These are phyloP conservation scores for Leptinotarsa texana DNA, from an alignment of 1,140 invertebrate species.

Conservation along the genomic window DNA sequence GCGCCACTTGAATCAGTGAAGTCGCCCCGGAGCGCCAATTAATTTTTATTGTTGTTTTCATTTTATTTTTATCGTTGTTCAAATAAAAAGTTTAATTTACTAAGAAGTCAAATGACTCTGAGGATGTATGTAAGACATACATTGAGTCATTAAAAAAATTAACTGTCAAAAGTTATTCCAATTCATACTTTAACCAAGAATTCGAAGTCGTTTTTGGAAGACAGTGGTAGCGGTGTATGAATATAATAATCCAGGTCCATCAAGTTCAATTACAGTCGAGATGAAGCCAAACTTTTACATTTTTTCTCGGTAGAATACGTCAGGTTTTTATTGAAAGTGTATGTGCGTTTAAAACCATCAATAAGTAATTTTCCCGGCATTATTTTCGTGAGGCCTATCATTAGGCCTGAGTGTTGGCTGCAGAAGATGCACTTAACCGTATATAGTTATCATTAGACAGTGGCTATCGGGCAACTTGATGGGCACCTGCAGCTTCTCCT, in stretches of 20 bases:
- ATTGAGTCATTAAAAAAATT: too few species aligned
- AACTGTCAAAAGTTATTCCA: too few species aligned
- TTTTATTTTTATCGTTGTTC: too few species aligned
- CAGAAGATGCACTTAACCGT: constrained; percentile 1
- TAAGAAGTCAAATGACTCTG: too few species aligned
- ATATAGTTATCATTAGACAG: constrained; percentile 8
- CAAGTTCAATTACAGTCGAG: background rate
- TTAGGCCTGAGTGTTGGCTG: constrained; percentile 7
- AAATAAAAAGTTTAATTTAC: too few species aligned
- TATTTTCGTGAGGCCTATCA: constrained; percentile 2
- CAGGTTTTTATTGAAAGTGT: constrained; percentile 3
- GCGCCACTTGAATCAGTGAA: too few species aligned
- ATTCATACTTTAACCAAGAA: too few species aligned
- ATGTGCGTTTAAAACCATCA: constrained; percentile 2
- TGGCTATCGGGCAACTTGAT: constrained; percentile 7
- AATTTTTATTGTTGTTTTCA: too few species aligned
- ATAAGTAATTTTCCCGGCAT: constrained; percentile 2
- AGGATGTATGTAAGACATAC: too few species aligned
- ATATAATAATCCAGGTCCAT: background rate
- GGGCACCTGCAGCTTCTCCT: constrained; percentile 1
- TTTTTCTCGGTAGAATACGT: background rate
- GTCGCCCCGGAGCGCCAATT: too few species aligned
- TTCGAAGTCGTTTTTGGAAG: too few species aligned
- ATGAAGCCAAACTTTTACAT: background rate
- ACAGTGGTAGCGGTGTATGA: too few species aligned